These are phyloP conservation scores for Hyles vespertilio DNA, from an alignment of 1,140 invertebrate genomes.

Conservation along the genomic window DNA sequence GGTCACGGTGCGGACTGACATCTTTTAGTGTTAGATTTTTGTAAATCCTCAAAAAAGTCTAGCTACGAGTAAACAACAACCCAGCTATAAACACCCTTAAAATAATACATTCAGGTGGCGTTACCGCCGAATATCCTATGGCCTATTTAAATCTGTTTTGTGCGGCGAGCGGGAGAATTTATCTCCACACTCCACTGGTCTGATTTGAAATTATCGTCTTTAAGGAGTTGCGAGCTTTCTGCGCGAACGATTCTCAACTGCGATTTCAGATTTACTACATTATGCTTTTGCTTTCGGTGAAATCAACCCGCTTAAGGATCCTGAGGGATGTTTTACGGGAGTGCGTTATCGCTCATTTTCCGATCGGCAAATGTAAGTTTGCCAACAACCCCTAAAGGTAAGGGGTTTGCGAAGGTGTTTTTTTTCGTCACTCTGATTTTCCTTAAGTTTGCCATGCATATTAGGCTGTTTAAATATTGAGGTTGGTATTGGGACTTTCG, in stretches of 20 bases:
- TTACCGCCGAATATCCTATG: constrained; percentile 9
- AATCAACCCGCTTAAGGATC: not conserved
- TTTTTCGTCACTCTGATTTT: constrained; percentile 8
- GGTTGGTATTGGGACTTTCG: not conserved
- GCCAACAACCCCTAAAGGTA: constrained; percentile 15
- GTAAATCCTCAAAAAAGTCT: no score
- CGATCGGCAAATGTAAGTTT: constrained; percentile 1
- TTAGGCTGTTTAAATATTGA: no score
- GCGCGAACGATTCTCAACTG: constrained; percentile 34
- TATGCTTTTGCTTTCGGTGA: not conserved
- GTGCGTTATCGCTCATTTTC: not conserved
- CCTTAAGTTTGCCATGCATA: no score
- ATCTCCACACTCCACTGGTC: constrained; percentile 36
- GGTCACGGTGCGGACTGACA: no score
- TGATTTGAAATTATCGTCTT: constrained; percentile 41
- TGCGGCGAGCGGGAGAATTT: constrained; percentile 23
- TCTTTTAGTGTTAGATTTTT: no score
- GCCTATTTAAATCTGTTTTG: constrained; percentile 41
- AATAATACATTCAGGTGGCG: no score
- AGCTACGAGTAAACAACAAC: no score
- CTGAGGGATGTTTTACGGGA: not conserved
- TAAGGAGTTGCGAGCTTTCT: constrained; percentile 37
- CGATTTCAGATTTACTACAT: constrained; percentile 32
- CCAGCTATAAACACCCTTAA: no score
- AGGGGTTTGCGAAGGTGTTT: constrained; percentile 20